These are phyloP conservation scores for Heloderma charlesbogerti DNA, from an alignment of 2,113 vertebrate species.

Conservation along the genomic window DNA sequence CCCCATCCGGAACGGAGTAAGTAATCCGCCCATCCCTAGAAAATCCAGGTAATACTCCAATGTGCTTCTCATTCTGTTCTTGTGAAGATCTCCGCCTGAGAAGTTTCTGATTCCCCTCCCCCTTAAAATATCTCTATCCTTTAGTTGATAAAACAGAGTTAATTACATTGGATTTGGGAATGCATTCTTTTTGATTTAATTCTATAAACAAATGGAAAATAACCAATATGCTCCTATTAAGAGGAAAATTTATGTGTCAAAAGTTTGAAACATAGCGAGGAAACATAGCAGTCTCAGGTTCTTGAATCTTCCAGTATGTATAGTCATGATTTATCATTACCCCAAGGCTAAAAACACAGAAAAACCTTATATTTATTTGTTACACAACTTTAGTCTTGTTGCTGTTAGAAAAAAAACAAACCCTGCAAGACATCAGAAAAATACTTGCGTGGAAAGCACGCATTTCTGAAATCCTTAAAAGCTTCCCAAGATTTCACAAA, in stretches of 20 bases:
- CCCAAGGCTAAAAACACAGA: neutral
- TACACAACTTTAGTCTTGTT: neutral
- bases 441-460: neutral
- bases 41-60: no score
- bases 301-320: neutral
- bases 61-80: no score
- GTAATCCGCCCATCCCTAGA: no score
- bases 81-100: no score
- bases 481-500: no score
- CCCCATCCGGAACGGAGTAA: no score
- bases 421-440: neutral
- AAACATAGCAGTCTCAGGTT: neutral
- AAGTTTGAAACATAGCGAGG: neutral
- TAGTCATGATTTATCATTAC: neutral
- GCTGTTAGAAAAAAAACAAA: neutral
- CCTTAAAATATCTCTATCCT: neutral
- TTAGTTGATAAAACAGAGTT: neutral
- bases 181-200: neutral
- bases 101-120: neutral
- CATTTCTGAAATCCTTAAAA: neutral
- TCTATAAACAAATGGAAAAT: neutral
- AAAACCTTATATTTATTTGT: neutral
- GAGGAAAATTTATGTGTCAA: neutral
- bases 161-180: neutral
- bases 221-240: neutral